Evolutionary conservation across 2,888 invertebrate genomes (phyloP).

Genomic region (Chymomyza caudatula): DNA sequence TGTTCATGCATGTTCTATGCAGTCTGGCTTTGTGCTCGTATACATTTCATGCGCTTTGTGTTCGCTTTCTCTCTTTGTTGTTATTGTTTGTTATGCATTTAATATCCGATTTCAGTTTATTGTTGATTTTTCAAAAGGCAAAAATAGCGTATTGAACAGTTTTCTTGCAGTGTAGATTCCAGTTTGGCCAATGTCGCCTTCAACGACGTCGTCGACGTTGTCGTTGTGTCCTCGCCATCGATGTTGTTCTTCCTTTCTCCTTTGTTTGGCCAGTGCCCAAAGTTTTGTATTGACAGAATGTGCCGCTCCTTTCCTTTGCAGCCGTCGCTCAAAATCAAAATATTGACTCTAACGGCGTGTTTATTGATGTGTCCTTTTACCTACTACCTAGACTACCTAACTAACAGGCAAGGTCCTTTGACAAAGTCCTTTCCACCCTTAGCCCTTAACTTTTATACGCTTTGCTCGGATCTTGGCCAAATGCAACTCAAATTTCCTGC

Average conservation of each 20-base stretch:
- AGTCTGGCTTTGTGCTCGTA: slow-evolving; percentile 40
- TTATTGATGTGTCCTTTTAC: slow-evolving; percentile 43
- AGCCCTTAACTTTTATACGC: background rate
- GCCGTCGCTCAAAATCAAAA: slow-evolving; percentile 54
- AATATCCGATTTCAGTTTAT: slow-evolving; percentile 69
- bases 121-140: slow-evolving; percentile 26
- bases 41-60: slow-evolving; percentile 13
- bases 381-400: background rate
- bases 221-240: background rate
- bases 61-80: slow-evolving; percentile 31
- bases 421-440: background rate
- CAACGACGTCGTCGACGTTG: background rate
- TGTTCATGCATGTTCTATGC: slow-evolving; percentile 40
- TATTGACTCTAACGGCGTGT: slow-evolving; percentile 63
- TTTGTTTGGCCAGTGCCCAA: slow-evolving; percentile 19
- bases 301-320: slow-evolving; percentile 22
- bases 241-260: slow-evolving; percentile 31
- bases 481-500: slow-evolving; percentile 15
- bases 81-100: slow-evolving; percentile 59
- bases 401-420: background rate
- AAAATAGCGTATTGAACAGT: background rate
- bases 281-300: slow-evolving; percentile 62
- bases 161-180: slow-evolving; percentile 19
- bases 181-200: background rate
- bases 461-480: background rate